Conservation (phyloP, 2,113 vertebrate genomes). For the Pica pica region DNA sequence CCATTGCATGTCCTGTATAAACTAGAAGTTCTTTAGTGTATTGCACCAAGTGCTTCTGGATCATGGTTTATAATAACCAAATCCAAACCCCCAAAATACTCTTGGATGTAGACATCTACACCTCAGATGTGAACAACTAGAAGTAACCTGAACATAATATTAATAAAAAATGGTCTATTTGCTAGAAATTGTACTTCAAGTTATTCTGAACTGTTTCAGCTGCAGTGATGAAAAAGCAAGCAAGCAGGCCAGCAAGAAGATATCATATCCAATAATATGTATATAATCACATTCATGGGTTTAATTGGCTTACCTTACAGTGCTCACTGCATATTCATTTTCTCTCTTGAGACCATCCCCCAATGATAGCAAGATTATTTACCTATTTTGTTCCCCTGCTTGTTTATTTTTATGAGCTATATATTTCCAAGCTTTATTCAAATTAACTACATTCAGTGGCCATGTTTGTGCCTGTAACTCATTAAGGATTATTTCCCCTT, state of each 20-base stretch:
- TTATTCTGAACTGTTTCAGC: not conserved
- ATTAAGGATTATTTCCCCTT: not conserved
- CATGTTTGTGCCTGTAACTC: not conserved
- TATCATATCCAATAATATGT: not conserved
- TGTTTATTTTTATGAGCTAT: not conserved
- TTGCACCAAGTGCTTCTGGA: not conserved
- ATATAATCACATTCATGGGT: not conserved
- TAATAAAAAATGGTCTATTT: not conserved
- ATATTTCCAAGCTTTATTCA: not conserved
- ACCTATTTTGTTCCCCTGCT: not conserved
- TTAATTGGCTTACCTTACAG: not conserved
- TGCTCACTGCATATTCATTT: not conserved
- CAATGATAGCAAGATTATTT: not conserved
- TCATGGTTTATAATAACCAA: not conserved
- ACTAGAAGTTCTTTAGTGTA: not conserved
- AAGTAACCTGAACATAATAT: not conserved
- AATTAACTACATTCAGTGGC: not conserved
- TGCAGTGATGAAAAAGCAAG: not conserved
- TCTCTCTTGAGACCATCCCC: not conserved
- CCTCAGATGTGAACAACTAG: not conserved
- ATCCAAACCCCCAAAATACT: not conserved
- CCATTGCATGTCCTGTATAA: not conserved
- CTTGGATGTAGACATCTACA: not conserved
- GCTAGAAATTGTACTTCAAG: not conserved
- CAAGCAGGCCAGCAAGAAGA: not conserved